These are phyloP conservation scores for Pavo muticus DNA, from an alignment of 2,113 vertebrate species.

Conservation along the genomic window DNA sequence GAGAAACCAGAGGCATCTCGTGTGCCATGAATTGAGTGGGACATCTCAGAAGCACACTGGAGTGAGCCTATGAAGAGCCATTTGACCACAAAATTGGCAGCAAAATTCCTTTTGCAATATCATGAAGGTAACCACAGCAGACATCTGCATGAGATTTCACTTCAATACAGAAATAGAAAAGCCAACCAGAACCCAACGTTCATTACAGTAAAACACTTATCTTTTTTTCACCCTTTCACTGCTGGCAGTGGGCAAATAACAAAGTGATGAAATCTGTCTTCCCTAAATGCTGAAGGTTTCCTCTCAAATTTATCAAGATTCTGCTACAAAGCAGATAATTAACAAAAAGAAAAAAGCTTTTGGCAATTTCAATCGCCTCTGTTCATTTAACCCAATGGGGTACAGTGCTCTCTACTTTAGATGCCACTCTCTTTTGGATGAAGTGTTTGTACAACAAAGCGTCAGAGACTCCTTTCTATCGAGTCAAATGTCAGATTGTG, in stretches of 20 bases:
- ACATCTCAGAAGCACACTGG: accelerated
- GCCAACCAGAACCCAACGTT: neutral
- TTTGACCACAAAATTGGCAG: neutral
- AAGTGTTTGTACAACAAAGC: neutral
- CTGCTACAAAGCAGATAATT: neutral
- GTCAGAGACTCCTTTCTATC: neutral
- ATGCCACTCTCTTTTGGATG: neutral
- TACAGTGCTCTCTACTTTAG: neutral
- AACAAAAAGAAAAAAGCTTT: neutral
- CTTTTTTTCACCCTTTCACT: neutral
- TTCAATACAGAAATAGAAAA: neutral
- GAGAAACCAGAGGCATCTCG: neutral
- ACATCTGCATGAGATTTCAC: neutral
- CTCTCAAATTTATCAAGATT: neutral
- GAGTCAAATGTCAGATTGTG: neutral
- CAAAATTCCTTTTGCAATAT: neutral
- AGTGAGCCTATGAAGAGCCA: neutral
- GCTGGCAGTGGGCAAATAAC: neutral
- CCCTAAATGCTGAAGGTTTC: neutral
- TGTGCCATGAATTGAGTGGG: neutral
- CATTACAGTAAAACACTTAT: neutral
- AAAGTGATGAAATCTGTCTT: neutral
- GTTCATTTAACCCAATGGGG: neutral
- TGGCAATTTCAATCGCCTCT: neutral
- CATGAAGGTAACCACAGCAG: neutral